Evolutionary conservation across 2,888 invertebrate species (phyloP), one percentile per base, ranked within the genome.

Genomic region (Tinea pellionella): DNA sequence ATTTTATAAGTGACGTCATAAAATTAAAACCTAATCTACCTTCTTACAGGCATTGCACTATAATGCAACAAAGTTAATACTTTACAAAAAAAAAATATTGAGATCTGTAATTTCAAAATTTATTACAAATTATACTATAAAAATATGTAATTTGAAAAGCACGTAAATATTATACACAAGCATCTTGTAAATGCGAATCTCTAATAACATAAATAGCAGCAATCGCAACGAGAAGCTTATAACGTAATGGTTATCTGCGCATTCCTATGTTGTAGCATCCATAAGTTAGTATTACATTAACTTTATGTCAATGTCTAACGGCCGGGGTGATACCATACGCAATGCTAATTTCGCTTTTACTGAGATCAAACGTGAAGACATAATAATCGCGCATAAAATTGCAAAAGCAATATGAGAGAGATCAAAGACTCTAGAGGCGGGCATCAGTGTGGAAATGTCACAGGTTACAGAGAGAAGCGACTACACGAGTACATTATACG

Each of bases 361-460:
- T 70, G 65, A 69, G 68, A 70, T 72, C 70, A 63, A 68, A 65
- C 66, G 70, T 72, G 67, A 69, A 70, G 68, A 57, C 57, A 57
- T 57, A 74, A 74, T 76, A 77, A 78, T 77, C 71, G 75, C 68
- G 74, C 74, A 77, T 79, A 76, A 79, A 79, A 78, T 78, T 78
- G 72, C 78, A 75, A 74, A 70, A 77, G 68, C 65, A 67, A 69
- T 70, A 68, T 65, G 68, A 72, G 71, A 70, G 71, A 79, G 80
- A 82, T 81, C 78, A 83, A 75, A 80, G 78, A 75, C 77, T 77
- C 67, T 67, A 69, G 69, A 73, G 76, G 72, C 74, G 78, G 80
- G 75, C 80, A 77, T 84, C 80, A 76, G 72, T 72, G 67, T 64
- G 63, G 63, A 80, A 84, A 83, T 83, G 80, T 71, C 82, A 80